phyloP scores from a whole-genome alignment of 1,140 invertebrate genomes.

The Lordiphosa collinella region DNA sequence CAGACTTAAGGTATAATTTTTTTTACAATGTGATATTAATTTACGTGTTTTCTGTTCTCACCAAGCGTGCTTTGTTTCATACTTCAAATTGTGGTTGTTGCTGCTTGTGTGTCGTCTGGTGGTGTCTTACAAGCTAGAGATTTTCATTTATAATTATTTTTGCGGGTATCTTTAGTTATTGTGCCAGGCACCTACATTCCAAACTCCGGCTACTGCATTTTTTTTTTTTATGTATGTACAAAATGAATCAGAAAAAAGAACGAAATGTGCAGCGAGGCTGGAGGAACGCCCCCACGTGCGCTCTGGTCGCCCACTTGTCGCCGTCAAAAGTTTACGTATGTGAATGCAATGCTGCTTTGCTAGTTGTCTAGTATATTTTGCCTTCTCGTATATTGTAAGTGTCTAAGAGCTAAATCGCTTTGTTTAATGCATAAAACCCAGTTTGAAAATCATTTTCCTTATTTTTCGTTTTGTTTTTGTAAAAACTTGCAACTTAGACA shows the following conservation, averaged over 20 bases:
- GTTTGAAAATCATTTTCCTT: slow-evolving; percentile 24
- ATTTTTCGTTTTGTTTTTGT: slow-evolving; percentile 22
- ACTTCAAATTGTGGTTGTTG: not conserved
- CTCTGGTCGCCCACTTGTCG: slow-evolving; percentile 5
- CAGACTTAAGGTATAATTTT: slow-evolving; percentile 43
- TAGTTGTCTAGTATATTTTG: slow-evolving; percentile 19
- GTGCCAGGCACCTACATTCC: slow-evolving; percentile 56
- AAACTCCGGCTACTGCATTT: slow-evolving; percentile 21
- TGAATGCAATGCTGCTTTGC: slow-evolving; percentile 8
- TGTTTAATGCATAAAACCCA: slow-evolving; percentile 36
- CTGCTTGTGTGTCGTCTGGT: slow-evolving; percentile 9
- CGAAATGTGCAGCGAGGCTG: slow-evolving; percentile 15
- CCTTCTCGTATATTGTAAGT: slow-evolving; percentile 34
- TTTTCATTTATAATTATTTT: slow-evolving; percentile 15
- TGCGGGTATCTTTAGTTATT: slow-evolving; percentile 47
- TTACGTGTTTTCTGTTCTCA: slow-evolving; percentile 31
- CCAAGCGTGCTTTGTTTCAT: slow-evolving; percentile 17
- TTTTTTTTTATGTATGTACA: slow-evolving; percentile 32
- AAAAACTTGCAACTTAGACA: slow-evolving; percentile 65
- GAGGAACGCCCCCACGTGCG: not conserved
- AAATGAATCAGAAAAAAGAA: slow-evolving; percentile 18
- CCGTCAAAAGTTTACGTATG: slow-evolving; percentile 9
- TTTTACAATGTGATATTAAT: slow-evolving; percentile 53
- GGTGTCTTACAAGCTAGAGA: slow-evolving; percentile 12
- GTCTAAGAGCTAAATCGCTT: slow-evolving; percentile 35